Conservation (phyloP, 2,113 vertebrate genomes). For the Columbina picui region DNA sequence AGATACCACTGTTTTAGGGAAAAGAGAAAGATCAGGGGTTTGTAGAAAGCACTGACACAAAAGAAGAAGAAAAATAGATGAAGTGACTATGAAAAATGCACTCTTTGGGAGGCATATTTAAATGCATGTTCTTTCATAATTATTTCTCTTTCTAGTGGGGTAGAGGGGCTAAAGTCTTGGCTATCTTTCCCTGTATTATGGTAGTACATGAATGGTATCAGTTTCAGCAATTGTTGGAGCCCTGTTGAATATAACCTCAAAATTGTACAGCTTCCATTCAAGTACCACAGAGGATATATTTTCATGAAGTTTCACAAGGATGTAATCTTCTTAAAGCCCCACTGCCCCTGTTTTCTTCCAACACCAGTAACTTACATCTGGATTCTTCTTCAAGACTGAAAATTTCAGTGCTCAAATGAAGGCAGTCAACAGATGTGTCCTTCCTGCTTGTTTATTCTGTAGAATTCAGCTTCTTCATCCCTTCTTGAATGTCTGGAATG, state of each 20-base stretch:
- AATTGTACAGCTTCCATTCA: neutral
- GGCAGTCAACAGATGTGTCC: accelerated
- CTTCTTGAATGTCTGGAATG: neutral
- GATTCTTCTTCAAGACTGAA: neutral
- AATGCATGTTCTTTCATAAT: neutral
- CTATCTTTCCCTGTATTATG: neutral
- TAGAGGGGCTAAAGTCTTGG: neutral
- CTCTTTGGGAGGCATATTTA: neutral
- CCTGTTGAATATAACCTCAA: neutral
- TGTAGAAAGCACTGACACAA: neutral
- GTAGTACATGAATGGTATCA: neutral
- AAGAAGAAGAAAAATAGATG: neutral
- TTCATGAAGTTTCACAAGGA: neutral
- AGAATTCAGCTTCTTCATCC: neutral
- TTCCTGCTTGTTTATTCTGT: neutral
- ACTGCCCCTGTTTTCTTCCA: neutral
- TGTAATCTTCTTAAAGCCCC: neutral
- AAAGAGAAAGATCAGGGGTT: neutral
- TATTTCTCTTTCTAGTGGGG: neutral
- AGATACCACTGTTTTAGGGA: neutral
- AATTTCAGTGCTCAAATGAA: neutral
- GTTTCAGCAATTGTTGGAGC: neutral
- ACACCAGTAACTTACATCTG: neutral
- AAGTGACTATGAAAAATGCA: neutral
- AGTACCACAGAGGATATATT: neutral